phyloP scores from a whole-genome alignment of 2,797 vertebrate genomes.

The Crenuchus spilurus region DNA sequence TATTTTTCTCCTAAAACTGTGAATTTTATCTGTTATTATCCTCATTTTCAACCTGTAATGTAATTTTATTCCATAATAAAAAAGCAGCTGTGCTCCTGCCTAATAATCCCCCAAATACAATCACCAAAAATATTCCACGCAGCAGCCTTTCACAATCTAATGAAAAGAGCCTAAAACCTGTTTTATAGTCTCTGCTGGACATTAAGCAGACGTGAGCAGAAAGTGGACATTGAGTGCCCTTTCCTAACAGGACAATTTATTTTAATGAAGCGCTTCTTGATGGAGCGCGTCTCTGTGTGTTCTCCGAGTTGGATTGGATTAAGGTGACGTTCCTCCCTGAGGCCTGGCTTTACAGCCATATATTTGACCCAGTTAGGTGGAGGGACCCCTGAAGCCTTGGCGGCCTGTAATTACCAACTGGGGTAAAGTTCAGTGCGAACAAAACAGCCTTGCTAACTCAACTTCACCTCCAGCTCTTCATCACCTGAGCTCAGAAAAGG shows the following conservation, averaged over 20 bases:
- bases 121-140: neutral
- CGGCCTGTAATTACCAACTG: slow-evolving; percentile 30
- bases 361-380: neutral
- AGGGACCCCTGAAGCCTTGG: slow-evolving; percentile 6
- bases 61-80: no score
- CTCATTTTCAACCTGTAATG: no score
- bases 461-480: neutral
- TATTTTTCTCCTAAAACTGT: no score
- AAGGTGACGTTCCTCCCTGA: neutral
- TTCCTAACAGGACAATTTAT: neutral
- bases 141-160: neutral
- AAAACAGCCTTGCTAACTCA: slow-evolving; percentile 23
- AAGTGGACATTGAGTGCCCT: slow-evolving; percentile 5
- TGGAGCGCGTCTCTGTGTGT: neutral
- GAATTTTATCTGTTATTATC: no score
- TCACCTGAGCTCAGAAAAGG: neutral
- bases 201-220: neutral
- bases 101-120: neutral
- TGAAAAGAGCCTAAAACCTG: neutral
- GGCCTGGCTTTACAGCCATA: neutral
- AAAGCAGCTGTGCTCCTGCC: no score
- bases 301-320: neutral
- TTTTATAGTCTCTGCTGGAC: neutral
- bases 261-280: neutral
- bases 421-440: slow-evolving; percentile 24